Evolutionary conservation across 2,113 vertebrate species (phyloP), one percentile per base, ranked within the genome.

Genomic region (Sceloporus undulatus): DNA sequence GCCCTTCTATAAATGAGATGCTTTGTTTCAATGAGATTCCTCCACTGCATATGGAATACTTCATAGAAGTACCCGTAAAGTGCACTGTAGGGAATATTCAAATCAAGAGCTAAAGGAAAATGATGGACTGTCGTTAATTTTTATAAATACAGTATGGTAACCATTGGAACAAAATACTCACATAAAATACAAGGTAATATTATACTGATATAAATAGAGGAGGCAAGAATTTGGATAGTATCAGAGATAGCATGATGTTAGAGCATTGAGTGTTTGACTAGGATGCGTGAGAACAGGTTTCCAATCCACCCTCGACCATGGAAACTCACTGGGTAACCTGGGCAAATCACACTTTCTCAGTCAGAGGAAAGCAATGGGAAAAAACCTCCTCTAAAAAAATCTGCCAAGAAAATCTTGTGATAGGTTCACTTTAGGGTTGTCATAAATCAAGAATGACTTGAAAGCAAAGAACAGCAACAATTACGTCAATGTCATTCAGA

Each of bases 41-140:
- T 21, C 1, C 79, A 19, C 0, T 0, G 52, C 11, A 34, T 74
- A 2, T 29, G 66, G 73, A n/a, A 54, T 4, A 5, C 42, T 6
- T 27, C 77, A 54, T 52, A 52, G 75, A 77, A 52, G 25, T 3
- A 27, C 42, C 65, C 18, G 21, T 13, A 66, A 23, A 66, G 65
- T 23, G 34, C 54, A 8, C 11, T 27, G 23, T 73, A 73, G 14
- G 34, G 29, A 34, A 29, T 4, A 62, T 66, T 10, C 10, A 68
- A 4, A 62, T 62, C 29, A 80, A 71, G 16, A 70, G 27, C 71
- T 19, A 59, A n/a, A 18, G 9, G 2, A 62, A 84, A 76, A 10
- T 74, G 48, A 29, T 34, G 34, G 34, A 27, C 80, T 82, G 23
- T n/a, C 71, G n/a, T 27, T 54, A 25, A 52, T 11, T 10, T 3